Conservation (phyloP, 2,888 invertebrate species). For the Latheticus oryzae region DNA sequence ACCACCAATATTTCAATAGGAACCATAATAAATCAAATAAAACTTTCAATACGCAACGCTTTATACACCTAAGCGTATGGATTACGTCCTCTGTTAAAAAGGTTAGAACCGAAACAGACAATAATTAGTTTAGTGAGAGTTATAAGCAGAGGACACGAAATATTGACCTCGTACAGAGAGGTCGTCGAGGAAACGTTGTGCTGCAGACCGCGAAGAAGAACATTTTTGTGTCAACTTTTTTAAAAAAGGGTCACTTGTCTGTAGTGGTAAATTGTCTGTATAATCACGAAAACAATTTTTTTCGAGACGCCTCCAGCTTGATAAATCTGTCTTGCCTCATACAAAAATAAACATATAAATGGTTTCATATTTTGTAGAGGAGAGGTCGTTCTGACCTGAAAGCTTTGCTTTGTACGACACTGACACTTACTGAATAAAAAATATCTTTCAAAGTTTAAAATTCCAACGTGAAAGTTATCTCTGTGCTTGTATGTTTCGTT, state of each 20-base stretch:
- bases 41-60: conserved; percentile 12
- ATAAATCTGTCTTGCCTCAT: conserved; percentile 6
- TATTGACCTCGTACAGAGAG: conserved; percentile 42
- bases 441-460: conserved; percentile 16
- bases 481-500: conserved; percentile 16
- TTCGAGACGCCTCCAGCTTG: too few species aligned
- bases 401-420: conserved; percentile 1
- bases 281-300: too few species aligned
- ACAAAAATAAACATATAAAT: conserved; percentile 5
- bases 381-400: neutral
- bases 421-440: conserved; percentile 8
- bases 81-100: conserved; percentile 39
- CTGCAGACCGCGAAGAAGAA: conserved; percentile 43
- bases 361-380: too few species aligned
- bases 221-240: conserved; percentile 38
- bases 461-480: conserved; percentile 41
- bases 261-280: conserved; percentile 8
- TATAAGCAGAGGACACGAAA: conserved; percentile 44
- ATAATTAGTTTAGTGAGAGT: conserved; percentile 45
- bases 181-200: conserved; percentile 43
- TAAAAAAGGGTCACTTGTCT: conserved; percentile 26
- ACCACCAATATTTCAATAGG: too few species aligned
- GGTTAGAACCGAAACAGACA: conserved; percentile 44
- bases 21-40: too few species aligned
- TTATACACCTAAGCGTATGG: conserved; percentile 15